Evolutionary conservation across 1,140 invertebrate species (phyloP), one percentile per base, ranked within the genome.

Genomic region (Melanaphis sacchari): DNA sequence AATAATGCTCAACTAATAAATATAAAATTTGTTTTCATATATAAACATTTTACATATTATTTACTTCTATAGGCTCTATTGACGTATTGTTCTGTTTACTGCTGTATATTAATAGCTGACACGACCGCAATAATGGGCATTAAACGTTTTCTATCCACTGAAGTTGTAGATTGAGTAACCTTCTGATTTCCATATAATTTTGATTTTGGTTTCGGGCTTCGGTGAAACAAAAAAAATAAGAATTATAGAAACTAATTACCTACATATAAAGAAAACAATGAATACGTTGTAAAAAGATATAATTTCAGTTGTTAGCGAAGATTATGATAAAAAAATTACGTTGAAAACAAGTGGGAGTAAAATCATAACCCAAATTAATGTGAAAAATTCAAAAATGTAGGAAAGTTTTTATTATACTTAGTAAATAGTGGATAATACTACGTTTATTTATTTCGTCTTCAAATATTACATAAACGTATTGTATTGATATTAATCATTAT

Each of bases 11-110:
- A n/a, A 66, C 31, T 66, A 0, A 15, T n/a, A 76, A 76, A 6
- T 66, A 76, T n/a, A 4, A n/a, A 76, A n/a, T 18, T 6, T n/a
- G 31, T 76, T 76, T 76, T 76, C 15, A 76, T 76, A 76, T n/a
- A n/a, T 76, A 66, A 18, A 76, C 59, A 76, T 66, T 66, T 66
- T 66, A 66, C 59, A 66, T 66, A 66, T 66, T 66, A 66, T 76
- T 11, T n/a, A n/a, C 18, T 26, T 76, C 18, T n/a, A 76, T n/a
- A n/a, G n/a, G n/a, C 31, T 76, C n/a, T 76, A 15, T n/a, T 66
- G 18, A 66, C 31, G 54, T 15, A n/a, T n/a, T 5, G 11, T 9
- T 4, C 15, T 66, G 3, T 49, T 49, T 49, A 18, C 46, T 49
- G 15, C 15, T 66, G 59, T n/a, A 66, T 31, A 66, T 66, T 59